Evolutionary conservation across 1,140 invertebrate species (phyloP).

Genomic region (Tetramorium alpestre): DNA sequence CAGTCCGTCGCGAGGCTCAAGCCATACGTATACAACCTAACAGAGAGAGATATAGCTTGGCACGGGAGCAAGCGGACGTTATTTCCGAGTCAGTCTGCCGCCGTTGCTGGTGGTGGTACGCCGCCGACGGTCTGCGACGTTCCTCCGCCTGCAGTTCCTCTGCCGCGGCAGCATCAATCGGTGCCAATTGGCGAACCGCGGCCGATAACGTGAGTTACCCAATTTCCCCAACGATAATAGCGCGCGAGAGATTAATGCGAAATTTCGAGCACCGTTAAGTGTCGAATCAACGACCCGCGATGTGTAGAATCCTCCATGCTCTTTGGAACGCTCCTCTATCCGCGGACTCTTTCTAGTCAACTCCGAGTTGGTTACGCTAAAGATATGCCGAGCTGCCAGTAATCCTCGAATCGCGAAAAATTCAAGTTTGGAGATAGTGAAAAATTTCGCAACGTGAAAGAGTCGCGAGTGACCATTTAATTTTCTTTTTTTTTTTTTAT

Average conservation of each 20-base stretch:
- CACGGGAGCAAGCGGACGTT: conserved; percentile 1
- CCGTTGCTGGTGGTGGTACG: conserved; percentile 42
- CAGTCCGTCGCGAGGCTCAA: background rate
- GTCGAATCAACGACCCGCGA: background rate
- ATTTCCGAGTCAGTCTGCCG: conserved; percentile 64
- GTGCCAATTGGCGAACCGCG: background rate
- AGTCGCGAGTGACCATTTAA: background rate
- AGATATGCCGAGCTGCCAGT: background rate
- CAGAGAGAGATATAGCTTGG: background rate
- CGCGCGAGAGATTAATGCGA: background rate
- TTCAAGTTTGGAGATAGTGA: background rate
- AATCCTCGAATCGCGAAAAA: background rate
- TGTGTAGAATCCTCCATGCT: background rate
- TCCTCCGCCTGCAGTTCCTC: background rate
- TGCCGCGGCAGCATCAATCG: background rate
- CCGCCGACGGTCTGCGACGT: background rate
- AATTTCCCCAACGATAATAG: background rate
- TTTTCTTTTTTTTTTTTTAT: background rate
- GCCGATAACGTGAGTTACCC: background rate
- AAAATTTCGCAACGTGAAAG: background rate
- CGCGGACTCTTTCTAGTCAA: background rate
- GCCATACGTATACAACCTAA: background rate
- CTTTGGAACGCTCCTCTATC: background rate
- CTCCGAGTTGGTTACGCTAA: background rate
- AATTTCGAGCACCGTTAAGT: background rate